Conservation (phyloP, 2,888 invertebrate species). For the Eulithis testata region DNA sequence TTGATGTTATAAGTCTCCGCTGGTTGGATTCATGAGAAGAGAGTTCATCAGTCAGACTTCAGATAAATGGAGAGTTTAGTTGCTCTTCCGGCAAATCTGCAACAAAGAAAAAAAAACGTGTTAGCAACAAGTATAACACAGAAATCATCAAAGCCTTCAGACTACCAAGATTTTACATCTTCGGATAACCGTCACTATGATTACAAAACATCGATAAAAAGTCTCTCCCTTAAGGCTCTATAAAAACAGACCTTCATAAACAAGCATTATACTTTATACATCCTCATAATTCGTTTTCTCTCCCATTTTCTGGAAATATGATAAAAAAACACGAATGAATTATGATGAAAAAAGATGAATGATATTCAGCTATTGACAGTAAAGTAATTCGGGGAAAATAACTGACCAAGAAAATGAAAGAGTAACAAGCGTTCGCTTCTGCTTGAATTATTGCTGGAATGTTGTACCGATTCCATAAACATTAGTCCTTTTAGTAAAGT, state of each 20-base stretch:
- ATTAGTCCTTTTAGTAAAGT: slow-evolving; percentile 52
- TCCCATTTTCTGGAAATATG: slow-evolving; percentile 58
- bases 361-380: slow-evolving; percentile 27
- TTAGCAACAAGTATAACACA: slow-evolving; percentile 25
- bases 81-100: slow-evolving; percentile 55
- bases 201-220: slow-evolving; percentile 72
- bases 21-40: slow-evolving; percentile 65
- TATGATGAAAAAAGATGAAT: slow-evolving; percentile 36
- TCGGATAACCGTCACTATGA: slow-evolving; percentile 66
- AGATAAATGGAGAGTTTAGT: background rate
- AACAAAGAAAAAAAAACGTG: slow-evolving; percentile 57
- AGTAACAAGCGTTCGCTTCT: slow-evolving; percentile 16
- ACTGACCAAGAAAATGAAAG: slow-evolving; percentile 24
- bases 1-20: slow-evolving; percentile 73
- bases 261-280: slow-evolving; percentile 77
- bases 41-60: slow-evolving; percentile 41
- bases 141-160: slow-evolving; percentile 5
- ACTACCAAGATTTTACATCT: slow-evolving; percentile 60
- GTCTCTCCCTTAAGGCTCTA: slow-evolving; percentile 65
- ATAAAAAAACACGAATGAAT: slow-evolving; percentile 50
- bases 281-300: slow-evolving; percentile 66
- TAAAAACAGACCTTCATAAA: slow-evolving; percentile 78
- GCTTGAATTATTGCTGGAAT: background rate
- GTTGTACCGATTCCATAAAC: slow-evolving; percentile 30
- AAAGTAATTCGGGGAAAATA: slow-evolving; percentile 30